These are phyloP conservation scores for Drosophila merina DNA, from an alignment of 2,888 invertebrate genomes.

Conservation along the genomic window DNA sequence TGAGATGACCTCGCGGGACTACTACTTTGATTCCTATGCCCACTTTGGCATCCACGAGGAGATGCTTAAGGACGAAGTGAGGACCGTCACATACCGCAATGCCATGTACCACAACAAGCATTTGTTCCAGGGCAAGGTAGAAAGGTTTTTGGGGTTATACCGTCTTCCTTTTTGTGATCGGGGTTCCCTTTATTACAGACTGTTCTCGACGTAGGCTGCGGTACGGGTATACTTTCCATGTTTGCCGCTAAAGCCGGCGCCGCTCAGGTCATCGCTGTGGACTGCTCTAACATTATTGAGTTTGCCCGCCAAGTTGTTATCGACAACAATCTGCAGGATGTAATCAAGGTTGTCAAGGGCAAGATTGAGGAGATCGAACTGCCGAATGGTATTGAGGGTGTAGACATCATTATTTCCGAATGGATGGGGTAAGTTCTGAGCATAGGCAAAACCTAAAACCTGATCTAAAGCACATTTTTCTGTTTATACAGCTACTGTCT, in stretches of 20 bases:
- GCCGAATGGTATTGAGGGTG: constrained; percentile 94
- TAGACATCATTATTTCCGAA: constrained; percentile 95
- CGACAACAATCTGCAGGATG: constrained; percentile 91
- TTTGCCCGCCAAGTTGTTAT: constrained; percentile 98
- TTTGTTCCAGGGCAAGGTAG: constrained; percentile 94
- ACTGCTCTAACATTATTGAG: constrained; percentile 99
- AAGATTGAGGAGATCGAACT: constrained; percentile 97
- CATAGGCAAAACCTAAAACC: not conserved
- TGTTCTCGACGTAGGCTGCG: constrained; percentile 99
- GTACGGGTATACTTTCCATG: constrained; percentile 99
- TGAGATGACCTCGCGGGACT: constrained; percentile 99
- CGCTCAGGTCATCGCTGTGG: constrained; percentile 96
- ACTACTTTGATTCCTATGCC: constrained; percentile 99
- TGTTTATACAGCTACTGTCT: constrained; percentile 87
- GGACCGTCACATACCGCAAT: constrained; percentile 98
- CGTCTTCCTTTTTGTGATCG: not conserved
- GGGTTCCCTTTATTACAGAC: constrained; percentile 83
- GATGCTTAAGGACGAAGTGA: constrained; percentile 99
- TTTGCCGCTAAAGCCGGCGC: constrained; percentile 99
- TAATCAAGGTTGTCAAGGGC: constrained; percentile 93
- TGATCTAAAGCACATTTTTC: not conserved
- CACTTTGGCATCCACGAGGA: constrained; percentile 99
- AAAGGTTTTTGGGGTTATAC: not conserved
- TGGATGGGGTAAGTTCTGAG: constrained; percentile 90
- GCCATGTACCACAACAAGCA: constrained; percentile 99